Percentiles rank a stretch among this genome's conserved stretches.
These are phyloP conservation scores for Hozukius guyotensis DNA, from an alignment of 2,797 vertebrate genomes.

Conservation along the genomic window DNA sequence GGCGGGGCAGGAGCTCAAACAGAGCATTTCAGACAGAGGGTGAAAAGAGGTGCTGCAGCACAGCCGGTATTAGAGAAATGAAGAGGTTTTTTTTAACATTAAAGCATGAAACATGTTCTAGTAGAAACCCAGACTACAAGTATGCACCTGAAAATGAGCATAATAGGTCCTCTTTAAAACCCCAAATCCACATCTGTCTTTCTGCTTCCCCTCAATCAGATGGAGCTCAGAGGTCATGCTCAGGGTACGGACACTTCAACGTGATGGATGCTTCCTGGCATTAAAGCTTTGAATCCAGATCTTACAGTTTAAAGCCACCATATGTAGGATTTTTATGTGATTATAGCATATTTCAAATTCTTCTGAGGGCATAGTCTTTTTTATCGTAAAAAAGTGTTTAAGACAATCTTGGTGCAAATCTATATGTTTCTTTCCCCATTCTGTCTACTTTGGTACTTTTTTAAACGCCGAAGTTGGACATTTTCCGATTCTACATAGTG, in stretches of 20 bases:
- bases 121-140: no score
- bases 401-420: slow-evolving; percentile 11
- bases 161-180: neutral
- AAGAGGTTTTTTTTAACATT: no score
- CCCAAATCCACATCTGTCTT: slow-evolving; percentile 1
- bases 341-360: neutral
- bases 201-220: neutral
- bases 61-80: no score
- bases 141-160: no score
- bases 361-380: neutral
- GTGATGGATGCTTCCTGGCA: neutral
- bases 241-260: neutral
- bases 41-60: no score
- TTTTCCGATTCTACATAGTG: neutral
- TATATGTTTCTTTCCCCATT: neutral
- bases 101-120: no score
- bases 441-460: neutral
- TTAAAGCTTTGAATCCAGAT: neutral
- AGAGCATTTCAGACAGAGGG: no score
- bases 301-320: neutral
- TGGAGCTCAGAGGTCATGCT: slow-evolving; percentile 15
- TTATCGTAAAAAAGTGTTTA: neutral
- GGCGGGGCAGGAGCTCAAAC: no score
- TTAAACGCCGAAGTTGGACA: neutral
- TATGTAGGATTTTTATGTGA: neutral